Percentiles rank a stretch among this genome's conserved stretches.
Evolutionary conservation across 1,140 invertebrate genomes (phyloP).

Genomic region (Tetragonula clypearis): DNA sequence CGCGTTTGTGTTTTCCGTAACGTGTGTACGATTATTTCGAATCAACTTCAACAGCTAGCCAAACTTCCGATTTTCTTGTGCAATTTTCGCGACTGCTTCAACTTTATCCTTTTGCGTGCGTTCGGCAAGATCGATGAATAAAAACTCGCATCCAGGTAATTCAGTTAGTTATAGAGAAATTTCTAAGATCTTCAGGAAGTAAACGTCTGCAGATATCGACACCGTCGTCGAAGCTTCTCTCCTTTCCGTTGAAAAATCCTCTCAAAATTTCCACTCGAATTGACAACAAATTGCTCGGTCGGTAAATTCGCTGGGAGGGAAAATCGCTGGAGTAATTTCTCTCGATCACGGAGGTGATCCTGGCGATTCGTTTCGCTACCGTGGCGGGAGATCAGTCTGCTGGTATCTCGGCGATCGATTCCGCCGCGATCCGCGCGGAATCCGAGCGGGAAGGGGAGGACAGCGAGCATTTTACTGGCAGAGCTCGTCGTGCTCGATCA

Average conservation of each 20-base stretch:
- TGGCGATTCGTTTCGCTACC: not conserved
- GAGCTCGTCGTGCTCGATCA: slow-evolving; percentile 46
- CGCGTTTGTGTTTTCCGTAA: too few relatives aligned
- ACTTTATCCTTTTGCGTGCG: too few relatives aligned
- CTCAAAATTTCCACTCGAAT: not conserved
- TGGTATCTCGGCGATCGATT: not conserved
- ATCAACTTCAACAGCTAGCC: too few relatives aligned
- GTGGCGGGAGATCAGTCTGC: slow-evolving; percentile 36
- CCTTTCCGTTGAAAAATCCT: not conserved
- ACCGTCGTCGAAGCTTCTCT: too few relatives aligned
- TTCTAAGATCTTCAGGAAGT: too few relatives aligned
- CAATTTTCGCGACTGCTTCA: too few relatives aligned
- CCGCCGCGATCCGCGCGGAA: slow-evolving; percentile 26
- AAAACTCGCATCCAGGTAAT: too few relatives aligned
- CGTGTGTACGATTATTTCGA: too few relatives aligned
- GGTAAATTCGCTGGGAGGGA: too few relatives aligned
- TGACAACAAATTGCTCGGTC: not conserved
- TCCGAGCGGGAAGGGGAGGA: not conserved
- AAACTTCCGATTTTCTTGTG: too few relatives aligned
- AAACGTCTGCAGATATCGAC: not conserved
- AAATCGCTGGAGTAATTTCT: not conserved
- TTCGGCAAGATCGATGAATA: too few relatives aligned
- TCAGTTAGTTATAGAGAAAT: too few relatives aligned
- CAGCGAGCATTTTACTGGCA: slow-evolving; percentile 24
- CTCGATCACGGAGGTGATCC: not conserved